These are phyloP conservation scores for Bathynomus jamesi DNA, from an alignment of 1,140 invertebrate genomes.

Conservation along the genomic window DNA sequence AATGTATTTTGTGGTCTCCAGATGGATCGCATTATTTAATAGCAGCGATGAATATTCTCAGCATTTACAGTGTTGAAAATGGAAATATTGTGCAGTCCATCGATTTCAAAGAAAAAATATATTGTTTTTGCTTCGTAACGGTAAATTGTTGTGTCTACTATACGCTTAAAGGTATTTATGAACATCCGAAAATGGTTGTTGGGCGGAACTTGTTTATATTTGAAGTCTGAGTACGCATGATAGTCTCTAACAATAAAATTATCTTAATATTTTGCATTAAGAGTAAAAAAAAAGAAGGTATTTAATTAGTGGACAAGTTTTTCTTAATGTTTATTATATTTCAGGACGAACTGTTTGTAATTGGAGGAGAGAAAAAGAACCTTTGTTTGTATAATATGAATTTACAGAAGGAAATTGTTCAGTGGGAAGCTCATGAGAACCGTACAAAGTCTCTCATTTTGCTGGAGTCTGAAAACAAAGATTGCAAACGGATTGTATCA, in stretches of 20 bases:
- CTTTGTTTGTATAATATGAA: not conserved
- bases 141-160: not conserved
- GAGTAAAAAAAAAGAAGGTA: not conserved
- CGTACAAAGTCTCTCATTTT: not conserved
- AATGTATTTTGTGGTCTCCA: not conserved
- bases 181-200: too few relatives aligned
- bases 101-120: not conserved
- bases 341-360: not conserved
- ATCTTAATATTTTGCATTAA: not conserved
- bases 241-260: not conserved
- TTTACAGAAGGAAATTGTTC: not conserved
- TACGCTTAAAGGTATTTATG: too few relatives aligned
- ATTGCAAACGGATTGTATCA: not conserved
- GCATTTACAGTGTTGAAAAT: not conserved
- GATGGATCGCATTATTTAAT: not conserved
- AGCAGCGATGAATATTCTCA: not conserved
- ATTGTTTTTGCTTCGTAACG: not conserved
- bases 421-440: not conserved
- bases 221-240: too few relatives aligned
- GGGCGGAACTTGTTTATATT: too few relatives aligned
- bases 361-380: not conserved
- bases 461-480: not conserved
- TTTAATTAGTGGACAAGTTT: not conserved
- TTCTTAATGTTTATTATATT: not conserved
- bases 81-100: not conserved